Evolutionary conservation across 2,888 invertebrate genomes (phyloP).

Genomic region (Bembecia ichneumoniformis): DNA sequence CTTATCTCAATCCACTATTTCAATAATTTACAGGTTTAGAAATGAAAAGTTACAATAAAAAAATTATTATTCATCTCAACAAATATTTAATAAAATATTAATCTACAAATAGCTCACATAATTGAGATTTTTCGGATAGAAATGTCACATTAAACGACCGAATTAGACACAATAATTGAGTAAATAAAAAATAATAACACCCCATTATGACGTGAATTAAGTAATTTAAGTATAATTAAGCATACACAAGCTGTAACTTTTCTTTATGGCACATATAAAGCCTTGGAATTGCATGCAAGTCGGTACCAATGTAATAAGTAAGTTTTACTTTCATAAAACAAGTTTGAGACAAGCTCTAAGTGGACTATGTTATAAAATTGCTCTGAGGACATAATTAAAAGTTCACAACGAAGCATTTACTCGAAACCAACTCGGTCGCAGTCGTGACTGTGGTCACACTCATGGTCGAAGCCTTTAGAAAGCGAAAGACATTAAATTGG

Average conservation of each 20-base stretch:
- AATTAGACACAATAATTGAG: not conserved
- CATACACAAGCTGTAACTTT: constrained; percentile 3
- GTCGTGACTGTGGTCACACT: constrained; percentile 57
- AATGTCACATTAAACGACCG: not conserved
- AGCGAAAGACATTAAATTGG: constrained; percentile 57
- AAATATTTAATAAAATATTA: no score
- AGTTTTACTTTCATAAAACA: constrained; percentile 52
- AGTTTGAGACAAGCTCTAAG: constrained; percentile 24
- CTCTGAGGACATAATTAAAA: constrained; percentile 7
- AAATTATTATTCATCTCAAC: no score
- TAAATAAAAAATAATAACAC: not conserved
- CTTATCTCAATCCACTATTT: no score
- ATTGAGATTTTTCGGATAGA: no score
- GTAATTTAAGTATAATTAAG: constrained; percentile 19
- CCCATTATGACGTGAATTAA: constrained; percentile 11
- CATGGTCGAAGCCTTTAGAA: constrained; percentile 65
- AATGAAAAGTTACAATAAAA: no score
- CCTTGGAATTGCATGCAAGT: constrained; percentile 1
- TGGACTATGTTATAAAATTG: constrained; percentile 20
- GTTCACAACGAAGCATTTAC: constrained; percentile 29
- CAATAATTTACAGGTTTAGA: no score
- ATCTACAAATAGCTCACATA: no score
- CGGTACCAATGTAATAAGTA: not conserved
- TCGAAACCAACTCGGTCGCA: constrained; percentile 36
- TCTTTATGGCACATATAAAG: constrained; percentile 14